Evolutionary conservation across 2,888 invertebrate genomes (phyloP).

Genomic region (Acrobeloides nanus): DNA sequence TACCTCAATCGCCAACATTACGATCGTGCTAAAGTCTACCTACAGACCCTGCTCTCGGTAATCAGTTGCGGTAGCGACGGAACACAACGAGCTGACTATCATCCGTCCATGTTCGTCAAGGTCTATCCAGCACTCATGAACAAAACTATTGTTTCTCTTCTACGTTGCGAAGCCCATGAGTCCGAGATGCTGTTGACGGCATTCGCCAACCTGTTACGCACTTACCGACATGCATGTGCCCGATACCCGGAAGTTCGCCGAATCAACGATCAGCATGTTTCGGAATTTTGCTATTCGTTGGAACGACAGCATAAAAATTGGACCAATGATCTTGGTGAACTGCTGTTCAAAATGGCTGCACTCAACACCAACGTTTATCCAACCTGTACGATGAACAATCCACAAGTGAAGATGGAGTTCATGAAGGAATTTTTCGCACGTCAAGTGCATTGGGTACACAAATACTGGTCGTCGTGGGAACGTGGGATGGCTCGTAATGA

Average conservation of each 20-base stretch:
- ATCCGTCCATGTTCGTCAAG: neutral
- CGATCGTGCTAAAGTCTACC: no score
- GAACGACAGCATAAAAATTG: neutral
- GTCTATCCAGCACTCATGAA: conserved; percentile 2
- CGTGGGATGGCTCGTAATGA: no score
- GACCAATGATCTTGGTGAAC: conserved; percentile 1
- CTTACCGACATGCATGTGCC: no score
- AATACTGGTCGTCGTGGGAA: no score
- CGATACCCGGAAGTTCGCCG: no score
- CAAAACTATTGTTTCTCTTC: neutral
- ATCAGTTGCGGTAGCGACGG: neutral
- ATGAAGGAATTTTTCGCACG: no score
- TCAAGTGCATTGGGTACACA: no score
- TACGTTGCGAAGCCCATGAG: neutral
- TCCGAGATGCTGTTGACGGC: conserved; percentile 1
- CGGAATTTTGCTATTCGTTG: neutral
- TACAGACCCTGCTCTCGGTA: neutral
- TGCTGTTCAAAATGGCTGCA: no score
- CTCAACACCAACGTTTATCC: neutral
- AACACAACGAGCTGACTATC: neutral
- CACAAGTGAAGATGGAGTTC: no score
- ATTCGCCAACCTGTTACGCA: no score
- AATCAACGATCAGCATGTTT: no score
- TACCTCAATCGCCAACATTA: no score
- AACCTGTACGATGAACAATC: neutral